phyloP scores from a whole-genome alignment of 1,140 invertebrate species.

The Berghia stephanieae region DNA sequence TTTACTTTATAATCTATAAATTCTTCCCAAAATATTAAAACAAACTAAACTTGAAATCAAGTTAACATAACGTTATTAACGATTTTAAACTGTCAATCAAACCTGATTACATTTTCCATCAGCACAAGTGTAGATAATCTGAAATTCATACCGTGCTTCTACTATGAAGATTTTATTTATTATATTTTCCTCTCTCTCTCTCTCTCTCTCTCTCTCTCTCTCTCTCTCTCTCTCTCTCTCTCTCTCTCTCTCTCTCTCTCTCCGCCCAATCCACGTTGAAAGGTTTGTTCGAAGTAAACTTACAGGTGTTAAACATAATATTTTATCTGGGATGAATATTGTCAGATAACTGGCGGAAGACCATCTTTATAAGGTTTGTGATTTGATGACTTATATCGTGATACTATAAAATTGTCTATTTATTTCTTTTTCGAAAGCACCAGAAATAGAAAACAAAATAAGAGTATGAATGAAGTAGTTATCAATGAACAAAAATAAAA shows the following conservation, averaged over 20 bases:
- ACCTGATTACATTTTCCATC: not conserved
- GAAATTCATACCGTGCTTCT: not conserved
- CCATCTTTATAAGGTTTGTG: too few relatives aligned
- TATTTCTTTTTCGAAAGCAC: not conserved
- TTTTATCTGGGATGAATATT: not conserved
- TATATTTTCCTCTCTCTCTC: constrained; percentile 9
- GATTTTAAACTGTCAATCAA: not conserved
- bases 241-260: not conserved
- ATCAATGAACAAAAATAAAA: too few relatives aligned
- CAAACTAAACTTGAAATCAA: too few relatives aligned
- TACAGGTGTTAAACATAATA: not conserved
- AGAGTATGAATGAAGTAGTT: not conserved
- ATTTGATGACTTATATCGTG: too few relatives aligned
- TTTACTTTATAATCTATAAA: too few relatives aligned
- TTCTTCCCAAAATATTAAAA: too few relatives aligned
- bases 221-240: not conserved
- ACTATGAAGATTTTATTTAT: too few relatives aligned
- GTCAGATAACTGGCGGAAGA: not conserved
- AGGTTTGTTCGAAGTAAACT: not conserved
- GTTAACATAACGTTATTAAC: not conserved
- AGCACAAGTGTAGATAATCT: not conserved
- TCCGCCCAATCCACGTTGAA: not conserved
- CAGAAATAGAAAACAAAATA: not conserved
- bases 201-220: constrained; percentile 19
- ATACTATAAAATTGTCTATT: not conserved